phyloP scores from a whole-genome alignment of 2,888 invertebrate genomes.

The Eilema depressum region DNA sequence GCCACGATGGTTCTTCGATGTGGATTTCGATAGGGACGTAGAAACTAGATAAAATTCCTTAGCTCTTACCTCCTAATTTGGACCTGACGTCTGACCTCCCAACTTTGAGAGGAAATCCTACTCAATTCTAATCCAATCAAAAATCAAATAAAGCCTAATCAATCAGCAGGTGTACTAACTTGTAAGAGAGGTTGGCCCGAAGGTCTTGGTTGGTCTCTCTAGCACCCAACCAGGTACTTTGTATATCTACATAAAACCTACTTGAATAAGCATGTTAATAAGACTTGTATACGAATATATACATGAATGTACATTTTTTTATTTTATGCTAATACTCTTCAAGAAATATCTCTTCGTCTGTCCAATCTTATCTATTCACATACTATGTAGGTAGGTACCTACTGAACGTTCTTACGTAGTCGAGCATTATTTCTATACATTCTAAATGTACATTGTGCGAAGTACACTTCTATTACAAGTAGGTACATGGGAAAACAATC shows the following conservation, averaged over 20 bases:
- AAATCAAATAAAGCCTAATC: too few species aligned
- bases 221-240: not conserved
- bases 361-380: slow-evolving; percentile 4
- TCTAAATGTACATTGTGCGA: not conserved
- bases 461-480: not conserved
- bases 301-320: not conserved
- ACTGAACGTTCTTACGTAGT: not conserved
- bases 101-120: not conserved
- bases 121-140: too few species aligned
- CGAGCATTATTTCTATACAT: not conserved
- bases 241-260: not conserved
- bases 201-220: not conserved
- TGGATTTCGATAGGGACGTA: too few species aligned
- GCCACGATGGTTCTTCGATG: too few species aligned
- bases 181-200: not conserved
- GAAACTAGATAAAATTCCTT: too few species aligned
- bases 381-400: too few species aligned
- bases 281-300: not conserved
- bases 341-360: not conserved
- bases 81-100: not conserved
- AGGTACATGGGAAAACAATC: slow-evolving; percentile 12
- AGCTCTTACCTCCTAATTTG: too few species aligned
- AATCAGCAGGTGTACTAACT: not conserved
- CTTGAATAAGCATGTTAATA: not conserved
- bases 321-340: not conserved